Conservation (phyloP, 2,113 vertebrate species). For the Ceyx cyanopectus region DNA sequence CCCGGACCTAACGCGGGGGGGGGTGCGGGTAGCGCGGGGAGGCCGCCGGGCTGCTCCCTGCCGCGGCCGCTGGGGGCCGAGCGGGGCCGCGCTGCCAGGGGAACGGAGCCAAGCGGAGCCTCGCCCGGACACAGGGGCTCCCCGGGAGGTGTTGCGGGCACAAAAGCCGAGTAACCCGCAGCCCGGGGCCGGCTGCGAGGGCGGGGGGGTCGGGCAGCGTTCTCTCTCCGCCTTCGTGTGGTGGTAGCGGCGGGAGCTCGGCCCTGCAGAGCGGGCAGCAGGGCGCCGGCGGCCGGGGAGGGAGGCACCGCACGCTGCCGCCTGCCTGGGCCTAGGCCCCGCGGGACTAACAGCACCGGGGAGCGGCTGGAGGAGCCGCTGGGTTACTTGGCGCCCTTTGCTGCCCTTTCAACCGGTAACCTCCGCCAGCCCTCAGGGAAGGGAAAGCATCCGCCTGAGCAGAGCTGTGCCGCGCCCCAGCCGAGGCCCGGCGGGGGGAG, state of each 20-base stretch:
- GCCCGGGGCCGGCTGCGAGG: no score
- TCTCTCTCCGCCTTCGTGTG: no score
- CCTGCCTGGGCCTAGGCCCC: no score
- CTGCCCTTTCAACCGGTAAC: neutral
- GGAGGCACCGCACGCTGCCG: neutral
- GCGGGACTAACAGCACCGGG: neutral
- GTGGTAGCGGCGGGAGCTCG: neutral
- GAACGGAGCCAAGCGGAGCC: neutral
- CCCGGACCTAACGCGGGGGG: neutral
- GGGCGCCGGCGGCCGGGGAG: neutral
- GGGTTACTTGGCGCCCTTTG: accelerated
- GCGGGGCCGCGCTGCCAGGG: neutral
- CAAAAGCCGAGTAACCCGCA: accelerated
- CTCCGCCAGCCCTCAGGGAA: no score
- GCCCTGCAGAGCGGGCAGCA: neutral
- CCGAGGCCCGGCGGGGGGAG: neutral
- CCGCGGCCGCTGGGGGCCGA: neutral
- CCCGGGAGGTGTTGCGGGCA: no score
- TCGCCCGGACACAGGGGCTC: neutral
- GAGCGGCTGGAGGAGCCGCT: neutral
- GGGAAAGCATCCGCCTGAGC: neutral
- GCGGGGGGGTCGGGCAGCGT: neutral
- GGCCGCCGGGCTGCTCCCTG: neutral
- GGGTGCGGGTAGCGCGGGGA: neutral
- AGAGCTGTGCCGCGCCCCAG: neutral